Conservation (phyloP, 2,113 vertebrate species). For the Dipodomys spectabilis region DNA sequence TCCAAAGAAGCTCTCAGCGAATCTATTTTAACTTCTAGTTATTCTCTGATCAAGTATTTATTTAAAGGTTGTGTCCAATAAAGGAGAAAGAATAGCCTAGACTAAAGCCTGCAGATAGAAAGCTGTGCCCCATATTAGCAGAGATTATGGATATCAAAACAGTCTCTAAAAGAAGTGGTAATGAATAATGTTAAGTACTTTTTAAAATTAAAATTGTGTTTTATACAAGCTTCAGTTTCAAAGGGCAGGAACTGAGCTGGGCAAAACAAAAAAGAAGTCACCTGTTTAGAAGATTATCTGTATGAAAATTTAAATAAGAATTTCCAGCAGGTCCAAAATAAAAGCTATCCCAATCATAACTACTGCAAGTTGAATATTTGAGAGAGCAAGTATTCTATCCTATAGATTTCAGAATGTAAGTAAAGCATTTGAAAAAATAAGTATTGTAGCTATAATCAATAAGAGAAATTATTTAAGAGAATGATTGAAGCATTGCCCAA, state of each 20-base stretch:
- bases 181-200: conserved; percentile 18
- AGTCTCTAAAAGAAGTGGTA: background rate
- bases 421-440: background rate
- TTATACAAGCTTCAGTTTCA: background rate
- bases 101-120: background rate
- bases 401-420: conserved; percentile 28
- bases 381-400: background rate
- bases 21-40: conserved; percentile 41
- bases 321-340: conserved; percentile 22
- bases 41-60: background rate
- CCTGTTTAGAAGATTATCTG: background rate
- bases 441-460: background rate
- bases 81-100: background rate
- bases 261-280: background rate
- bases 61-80: conserved; percentile 27
- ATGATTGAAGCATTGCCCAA: background rate
- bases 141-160: background rate
- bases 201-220: conserved; percentile 25
- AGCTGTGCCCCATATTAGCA: background rate
- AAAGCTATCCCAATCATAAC: background rate
- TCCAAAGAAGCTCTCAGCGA: background rate
- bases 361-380: conserved; percentile 10
- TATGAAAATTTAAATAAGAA: background rate
- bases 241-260: background rate
- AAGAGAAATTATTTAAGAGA: background rate